Conservation (phyloP, 1,140 invertebrate genomes). For the Sycophaga agraensis region DNA sequence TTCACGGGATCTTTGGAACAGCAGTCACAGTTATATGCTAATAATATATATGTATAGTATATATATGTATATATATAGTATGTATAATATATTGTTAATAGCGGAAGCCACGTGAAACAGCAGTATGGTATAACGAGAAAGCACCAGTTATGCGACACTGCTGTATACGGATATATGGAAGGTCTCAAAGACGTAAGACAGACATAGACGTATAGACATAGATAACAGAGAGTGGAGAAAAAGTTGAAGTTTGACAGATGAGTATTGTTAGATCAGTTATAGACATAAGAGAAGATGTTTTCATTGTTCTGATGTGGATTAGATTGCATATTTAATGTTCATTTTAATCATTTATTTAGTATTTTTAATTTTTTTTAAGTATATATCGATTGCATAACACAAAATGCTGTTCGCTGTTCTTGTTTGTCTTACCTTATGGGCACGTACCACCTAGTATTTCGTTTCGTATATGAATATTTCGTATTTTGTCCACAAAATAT, state of each 20-base stretch:
- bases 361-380: not conserved
- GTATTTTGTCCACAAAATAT: no score
- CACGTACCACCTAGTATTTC: not conserved
- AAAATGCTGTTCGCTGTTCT: not conserved
- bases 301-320: constrained; percentile 8
- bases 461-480: no score
- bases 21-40: not conserved
- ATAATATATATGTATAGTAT: no score
- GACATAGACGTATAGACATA: not conserved
- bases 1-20: not conserved
- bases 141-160: not conserved
- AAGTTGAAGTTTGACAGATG: not conserved
- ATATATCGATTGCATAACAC: no score
- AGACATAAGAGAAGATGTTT: constrained; percentile 5
- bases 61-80: not conserved
- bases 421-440: constrained; percentile 21
- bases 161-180: not conserved
- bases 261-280: not conserved
- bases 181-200: constrained; percentile 5
- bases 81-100: not conserved
- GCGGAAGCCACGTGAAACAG: not conserved
- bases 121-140: not conserved
- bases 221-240: not conserved
- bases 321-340: not conserved
- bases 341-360: not conserved